A percentile compares a stretch with the other conserved stretches of the same genome.
phyloP scores from a whole-genome alignment of 1,140 invertebrate genomes.

The Anoplophora glabripennis region DNA sequence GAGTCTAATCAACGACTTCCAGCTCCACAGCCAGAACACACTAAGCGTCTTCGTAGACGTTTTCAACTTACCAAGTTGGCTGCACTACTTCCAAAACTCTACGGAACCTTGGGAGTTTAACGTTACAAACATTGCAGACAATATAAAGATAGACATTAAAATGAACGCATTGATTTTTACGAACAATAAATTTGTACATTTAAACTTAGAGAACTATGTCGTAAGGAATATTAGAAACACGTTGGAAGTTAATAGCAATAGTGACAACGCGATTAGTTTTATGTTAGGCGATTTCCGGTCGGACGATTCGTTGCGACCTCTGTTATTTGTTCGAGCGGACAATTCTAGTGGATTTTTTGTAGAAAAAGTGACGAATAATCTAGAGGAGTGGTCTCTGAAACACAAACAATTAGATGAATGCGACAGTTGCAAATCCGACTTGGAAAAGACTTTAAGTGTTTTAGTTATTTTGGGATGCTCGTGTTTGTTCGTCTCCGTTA shows the following conservation, averaged over 20 bases:
- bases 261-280: conserved; percentile 17
- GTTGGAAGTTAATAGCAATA: conserved; percentile 2
- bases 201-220: conserved; percentile 24
- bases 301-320: conserved; percentile 32
- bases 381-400: conserved; percentile 44
- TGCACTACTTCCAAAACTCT: conserved; percentile 9
- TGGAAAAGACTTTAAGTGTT: conserved; percentile 33
- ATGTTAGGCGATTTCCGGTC: conserved; percentile 31
- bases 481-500: conserved; percentile 37
- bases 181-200: conserved; percentile 26
- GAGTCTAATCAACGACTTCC: conserved; percentile 31
- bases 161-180: conserved; percentile 34
- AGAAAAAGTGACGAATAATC: conserved; percentile 30
- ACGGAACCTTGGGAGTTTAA: not conserved
- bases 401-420: conserved; percentile 44
- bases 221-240: conserved; percentile 22
- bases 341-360: conserved; percentile 32
- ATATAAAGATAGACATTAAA: conserved; percentile 18
- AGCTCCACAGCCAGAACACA: conserved; percentile 36
- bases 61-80: conserved; percentile 42
- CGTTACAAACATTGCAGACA: not conserved
- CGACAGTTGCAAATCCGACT: conserved; percentile 37
- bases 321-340: conserved; percentile 27
- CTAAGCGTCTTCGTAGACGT: conserved; percentile 43
- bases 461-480: conserved; percentile 40